Base-by-base conservation (phyloP, 2,888 invertebrate species). In the Drosophila gaucha region DNA sequence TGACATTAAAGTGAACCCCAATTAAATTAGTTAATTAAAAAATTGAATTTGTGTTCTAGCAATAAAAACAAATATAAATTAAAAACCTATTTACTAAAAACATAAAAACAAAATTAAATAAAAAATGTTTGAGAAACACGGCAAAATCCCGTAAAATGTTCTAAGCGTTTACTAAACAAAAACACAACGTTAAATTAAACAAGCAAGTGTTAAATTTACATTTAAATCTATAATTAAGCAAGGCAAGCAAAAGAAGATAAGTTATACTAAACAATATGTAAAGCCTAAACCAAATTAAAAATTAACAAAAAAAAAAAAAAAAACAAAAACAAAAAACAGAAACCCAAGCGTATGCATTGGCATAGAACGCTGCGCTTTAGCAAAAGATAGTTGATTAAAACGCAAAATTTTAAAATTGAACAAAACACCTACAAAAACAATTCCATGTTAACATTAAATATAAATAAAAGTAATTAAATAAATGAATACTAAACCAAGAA, bases 381-480 rank as follows among this genome's bases (percentile, higher is more conserved):
- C 65, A 64, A 83, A 60, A 80, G 46, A 83, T 77, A 86, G 75
- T 87, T 74, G 69, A 83, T 69, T 78, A 84, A 73, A 78, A 68
- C 49, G 60, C 84, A 88, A 74, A 78, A 73, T 70, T 76, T 67
- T 67, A 71, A 79, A 72, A 72, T 73, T 74, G 67, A 83, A 79
- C 71, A 79, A 82, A 83, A 89, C 87, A 89, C 88, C 90, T 90
- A 90, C 90, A 88, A 87, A 88, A 90, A 88, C 89, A 90, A 90
- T 90, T 91, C 85, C 90, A 91, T 91, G 91, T 90, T 90, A 90
- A 90, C 91, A 91, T 91, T 91, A 91, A 88, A 90, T 89, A 86
- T 89, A 90, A 89, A 86, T 77, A 88, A 80, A 83, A 63, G 70
- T 87, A 82, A 84, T 71, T 80, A 85, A 76, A 83, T 80, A 78